A percentile compares a stretch with the other conserved stretches of the same genome.
Evolutionary conservation across 2,888 invertebrate species (phyloP).

Genomic region (Stenoptilia bipunctidactyla): DNA sequence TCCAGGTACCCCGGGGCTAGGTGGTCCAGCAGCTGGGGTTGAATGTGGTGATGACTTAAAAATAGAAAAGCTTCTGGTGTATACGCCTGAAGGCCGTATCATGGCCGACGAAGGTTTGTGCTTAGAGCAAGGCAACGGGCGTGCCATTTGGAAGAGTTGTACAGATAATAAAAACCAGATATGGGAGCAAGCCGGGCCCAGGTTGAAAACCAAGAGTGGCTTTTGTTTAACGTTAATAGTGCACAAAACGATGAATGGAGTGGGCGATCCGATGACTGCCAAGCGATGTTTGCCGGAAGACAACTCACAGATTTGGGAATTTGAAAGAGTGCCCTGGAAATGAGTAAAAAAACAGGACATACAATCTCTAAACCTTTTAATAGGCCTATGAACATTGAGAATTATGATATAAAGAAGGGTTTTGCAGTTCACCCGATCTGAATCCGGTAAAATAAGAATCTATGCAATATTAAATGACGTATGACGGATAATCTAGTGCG

Average conservation of each 20-base stretch:
- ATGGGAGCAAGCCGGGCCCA: constrained; percentile 73
- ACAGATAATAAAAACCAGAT: constrained; percentile 75
- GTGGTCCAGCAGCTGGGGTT: constrained; percentile 77
- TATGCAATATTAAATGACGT: no score
- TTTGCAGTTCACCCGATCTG: no score
- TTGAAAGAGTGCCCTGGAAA: constrained; percentile 78
- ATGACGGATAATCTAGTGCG: no score
- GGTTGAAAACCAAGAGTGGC: constrained; percentile 40
- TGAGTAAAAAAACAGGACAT: no score
- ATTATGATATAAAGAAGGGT: no score
- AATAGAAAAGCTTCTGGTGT: constrained; percentile 79
- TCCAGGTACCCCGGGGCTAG: constrained; percentile 74
- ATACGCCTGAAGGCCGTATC: constrained; percentile 76
- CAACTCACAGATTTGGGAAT: constrained; percentile 76
- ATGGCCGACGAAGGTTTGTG: constrained; percentile 93
- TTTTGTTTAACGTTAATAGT: constrained; percentile 40
- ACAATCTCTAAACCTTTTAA: no score
- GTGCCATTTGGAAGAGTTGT: constrained; percentile 81
- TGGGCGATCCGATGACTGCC: constrained; percentile 63
- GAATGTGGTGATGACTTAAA: constrained; percentile 72
- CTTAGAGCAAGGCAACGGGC: constrained; percentile 76
- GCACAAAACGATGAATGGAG: constrained; percentile 28
- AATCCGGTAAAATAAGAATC: no score
- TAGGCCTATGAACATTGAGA: no score
- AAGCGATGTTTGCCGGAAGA: constrained; percentile 66